Evolutionary conservation across 35 echinoderm and acorn worm species (phyloP).

Genomic region (Acanthaster planci): DNA sequence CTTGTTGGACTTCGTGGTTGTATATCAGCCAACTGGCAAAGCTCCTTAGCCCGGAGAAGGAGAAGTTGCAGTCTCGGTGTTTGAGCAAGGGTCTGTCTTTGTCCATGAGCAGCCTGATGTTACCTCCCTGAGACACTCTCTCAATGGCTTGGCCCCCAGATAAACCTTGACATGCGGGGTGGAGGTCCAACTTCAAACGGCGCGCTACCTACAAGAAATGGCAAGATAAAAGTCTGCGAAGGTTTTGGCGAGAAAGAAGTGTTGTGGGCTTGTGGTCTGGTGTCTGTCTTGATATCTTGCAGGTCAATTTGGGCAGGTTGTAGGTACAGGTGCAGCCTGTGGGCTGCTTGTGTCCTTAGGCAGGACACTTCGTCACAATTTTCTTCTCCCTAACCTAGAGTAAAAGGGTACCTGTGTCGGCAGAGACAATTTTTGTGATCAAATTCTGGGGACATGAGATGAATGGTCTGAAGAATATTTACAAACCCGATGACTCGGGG

Average conservation of each 20-base stretch:
- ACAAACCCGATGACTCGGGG: too few relatives aligned
- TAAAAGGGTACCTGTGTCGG: neutral
- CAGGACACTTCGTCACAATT: neutral
- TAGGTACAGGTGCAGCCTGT: too few relatives aligned
- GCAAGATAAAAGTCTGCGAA: neutral
- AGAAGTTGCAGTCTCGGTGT: conserved; percentile 76
- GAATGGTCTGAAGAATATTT: too few relatives aligned
- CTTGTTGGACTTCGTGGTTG: conserved; percentile 69
- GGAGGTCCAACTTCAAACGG: conserved; percentile 72
- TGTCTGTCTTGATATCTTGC: too few relatives aligned
- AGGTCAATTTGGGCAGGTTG: too few relatives aligned
- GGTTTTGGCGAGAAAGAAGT: too few relatives aligned
- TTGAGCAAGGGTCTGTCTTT: conserved; percentile 46
- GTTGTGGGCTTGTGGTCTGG: too few relatives aligned
- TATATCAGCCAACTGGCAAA: conserved; percentile 40
- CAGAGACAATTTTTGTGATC: neutral
- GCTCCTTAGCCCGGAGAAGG: conserved; percentile 68
- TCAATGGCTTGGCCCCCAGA: conserved; percentile 94
- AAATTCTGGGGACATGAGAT: neutral
- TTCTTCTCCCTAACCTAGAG: too few relatives aligned
- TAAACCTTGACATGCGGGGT: conserved; percentile 73
- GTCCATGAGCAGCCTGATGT: conserved; percentile 48
- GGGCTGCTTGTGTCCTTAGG: neutral
- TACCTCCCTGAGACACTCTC: conserved; percentile 58
- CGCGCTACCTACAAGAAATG: conserved; percentile 61